phyloP scores from a whole-genome alignment of 2,797 vertebrate species.

The Hyperoplus immaculatus region DNA sequence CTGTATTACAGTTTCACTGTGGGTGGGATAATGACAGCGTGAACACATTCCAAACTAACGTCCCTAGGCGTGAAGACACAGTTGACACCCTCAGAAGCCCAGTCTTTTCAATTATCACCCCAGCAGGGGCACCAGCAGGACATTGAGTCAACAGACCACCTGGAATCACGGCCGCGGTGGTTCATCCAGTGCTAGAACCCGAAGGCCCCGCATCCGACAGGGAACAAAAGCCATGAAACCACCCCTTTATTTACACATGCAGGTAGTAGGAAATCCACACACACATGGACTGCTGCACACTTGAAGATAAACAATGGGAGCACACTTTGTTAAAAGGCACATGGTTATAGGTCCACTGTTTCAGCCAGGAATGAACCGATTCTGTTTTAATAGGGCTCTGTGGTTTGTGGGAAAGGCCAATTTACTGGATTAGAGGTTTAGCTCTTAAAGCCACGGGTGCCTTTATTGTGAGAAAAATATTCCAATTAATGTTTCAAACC shows the following conservation, averaged over 20 bases:
- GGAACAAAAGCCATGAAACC: conserved; percentile 48
- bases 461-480: conserved; percentile 45
- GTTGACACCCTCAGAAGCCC: conserved; percentile 59
- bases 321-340: conserved; percentile 36
- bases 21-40: conserved; percentile 60
- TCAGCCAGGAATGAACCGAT: conserved; percentile 46
- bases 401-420: conserved; percentile 47
- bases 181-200: conserved; percentile 18
- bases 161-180: conserved; percentile 18
- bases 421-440: conserved; percentile 54
- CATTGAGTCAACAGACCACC: conserved; percentile 70
- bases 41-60: conserved; percentile 62
- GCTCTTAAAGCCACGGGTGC: conserved; percentile 48
- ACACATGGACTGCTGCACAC: conserved; percentile 3
- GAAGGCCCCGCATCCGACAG: conserved; percentile 20
- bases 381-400: conserved; percentile 57
- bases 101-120: conserved; percentile 74
- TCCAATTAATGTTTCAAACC: conserved; percentile 33
- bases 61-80: conserved; percentile 59
- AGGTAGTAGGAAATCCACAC: conserved; percentile 31
- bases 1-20: conserved; percentile 48
- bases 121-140: conserved; percentile 63
- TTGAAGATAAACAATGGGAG: conserved; percentile 27
- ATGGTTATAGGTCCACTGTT: conserved; percentile 48
- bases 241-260: conserved; percentile 53